Conservation (phyloP, 2,888 invertebrate genomes). For the Xestia sexstrigata region DNA sequence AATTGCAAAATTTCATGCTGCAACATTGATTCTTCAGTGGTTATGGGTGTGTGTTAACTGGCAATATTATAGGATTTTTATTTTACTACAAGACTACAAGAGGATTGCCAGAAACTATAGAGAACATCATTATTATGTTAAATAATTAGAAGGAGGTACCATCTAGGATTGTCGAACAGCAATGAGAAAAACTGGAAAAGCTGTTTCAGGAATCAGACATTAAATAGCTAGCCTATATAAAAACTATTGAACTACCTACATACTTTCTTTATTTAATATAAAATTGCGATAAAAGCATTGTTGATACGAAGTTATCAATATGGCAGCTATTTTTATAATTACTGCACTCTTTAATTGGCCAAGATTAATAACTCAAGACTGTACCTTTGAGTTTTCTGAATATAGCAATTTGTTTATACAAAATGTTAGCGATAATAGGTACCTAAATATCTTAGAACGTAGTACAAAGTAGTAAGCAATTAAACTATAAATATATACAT, state of each 20-base stretch:
- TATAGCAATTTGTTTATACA: neutral
- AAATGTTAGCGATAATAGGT: neutral
- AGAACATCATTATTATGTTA: neutral
- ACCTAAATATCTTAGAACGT: slow-evolving; percentile 13
- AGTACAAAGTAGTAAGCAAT: slow-evolving; percentile 39
- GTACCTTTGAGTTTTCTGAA: neutral
- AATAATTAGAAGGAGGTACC: neutral
- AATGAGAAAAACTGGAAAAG: neutral
- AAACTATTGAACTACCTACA: neutral
- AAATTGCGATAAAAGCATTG: neutral
- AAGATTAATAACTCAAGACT: neutral
- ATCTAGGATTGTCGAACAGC: neutral
- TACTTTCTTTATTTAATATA: neutral
- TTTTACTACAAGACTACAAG: neutral
- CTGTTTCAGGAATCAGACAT: neutral
- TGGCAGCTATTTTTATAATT: slow-evolving; percentile 5
- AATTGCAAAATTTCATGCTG: no score
- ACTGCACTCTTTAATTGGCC: slow-evolving; percentile 10
- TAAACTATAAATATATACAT: slow-evolving; percentile 4
- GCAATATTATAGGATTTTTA: neutral
- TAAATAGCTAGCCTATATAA: no score
- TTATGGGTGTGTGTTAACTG: neutral
- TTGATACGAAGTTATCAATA: slow-evolving; percentile 18
- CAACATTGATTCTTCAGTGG: no score
- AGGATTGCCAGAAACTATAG: neutral